A percentile compares a stretch with the other conserved stretches of the same genome.
Evolutionary conservation across 30 jellyfish, hydroid and myxozoan species (phyloP).

Genomic region (Cassiopea xamachana): DNA sequence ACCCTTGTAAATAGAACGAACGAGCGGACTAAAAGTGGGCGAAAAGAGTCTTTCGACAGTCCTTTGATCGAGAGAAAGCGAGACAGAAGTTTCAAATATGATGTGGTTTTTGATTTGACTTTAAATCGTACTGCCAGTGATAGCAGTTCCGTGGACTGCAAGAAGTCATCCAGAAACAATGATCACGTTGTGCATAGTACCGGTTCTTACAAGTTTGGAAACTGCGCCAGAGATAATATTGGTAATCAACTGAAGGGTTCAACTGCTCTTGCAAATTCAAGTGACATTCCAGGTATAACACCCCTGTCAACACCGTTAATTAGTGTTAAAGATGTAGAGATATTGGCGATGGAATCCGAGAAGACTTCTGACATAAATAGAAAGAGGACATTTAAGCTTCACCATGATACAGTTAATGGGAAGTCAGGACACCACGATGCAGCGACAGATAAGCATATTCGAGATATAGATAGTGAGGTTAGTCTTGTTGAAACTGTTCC

Average conservation of each 20-base stretch:
- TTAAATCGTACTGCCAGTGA: background rate
- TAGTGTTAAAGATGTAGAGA: too few species aligned
- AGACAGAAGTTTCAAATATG: constrained; percentile 32
- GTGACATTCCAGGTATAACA: background rate
- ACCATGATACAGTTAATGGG: background rate
- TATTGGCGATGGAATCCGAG: background rate
- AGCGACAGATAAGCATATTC: background rate
- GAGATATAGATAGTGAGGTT: background rate
- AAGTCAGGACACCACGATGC: too few species aligned
- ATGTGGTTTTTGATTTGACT: constrained; percentile 35
- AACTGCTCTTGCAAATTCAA: background rate
- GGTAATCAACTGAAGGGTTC: background rate
- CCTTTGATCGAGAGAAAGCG: constrained; percentile 34
- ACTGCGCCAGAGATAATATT: background rate
- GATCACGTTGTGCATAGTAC: background rate
- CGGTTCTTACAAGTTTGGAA: background rate
- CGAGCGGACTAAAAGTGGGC: background rate
- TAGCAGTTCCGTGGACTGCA: background rate
- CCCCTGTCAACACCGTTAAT: too few species aligned
- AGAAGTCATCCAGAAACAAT: background rate
- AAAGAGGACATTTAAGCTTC: constrained; percentile 1
- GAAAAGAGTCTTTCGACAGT: constrained; percentile 15
- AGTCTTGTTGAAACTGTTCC: background rate
- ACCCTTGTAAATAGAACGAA: background rate
- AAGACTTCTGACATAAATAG: background rate